Evolutionary conservation across 2,888 invertebrate genomes (phyloP), one percentile per base, ranked within the genome.

Genomic region (Eristalinus aeneus): DNA sequence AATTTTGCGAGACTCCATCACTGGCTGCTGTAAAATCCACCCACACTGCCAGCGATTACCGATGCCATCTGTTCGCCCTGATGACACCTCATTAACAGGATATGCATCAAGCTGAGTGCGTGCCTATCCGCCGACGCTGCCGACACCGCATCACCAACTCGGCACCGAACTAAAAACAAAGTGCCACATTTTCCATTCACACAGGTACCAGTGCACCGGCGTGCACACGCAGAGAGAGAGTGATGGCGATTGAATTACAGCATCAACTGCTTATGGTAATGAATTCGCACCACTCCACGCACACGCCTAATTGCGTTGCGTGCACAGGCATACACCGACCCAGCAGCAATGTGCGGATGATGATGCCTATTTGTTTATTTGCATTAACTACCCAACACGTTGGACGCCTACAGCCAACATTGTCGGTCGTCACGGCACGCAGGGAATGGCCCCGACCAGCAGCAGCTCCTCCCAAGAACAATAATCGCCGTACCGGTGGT

Each of bases 201-300:
- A 74, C 22, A 67, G n/a, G 39, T 12, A 27, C 23, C 20, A 12
- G 27, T 32, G 46, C 31, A 27, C 22, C 9, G 16, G 6, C 10
- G 3, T 16, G 20, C 53, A 12, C 31, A 63, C 6, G 36, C 31
- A 39, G n/a, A 8, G 39, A 8, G 39, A 34, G 36, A 72, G 31
- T 22, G 53, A 69, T 46, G 46, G 46, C 76, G 82, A 86, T 86
- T 86, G 86, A 86, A 86, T 86, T 86, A 86, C 86, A 82, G 77
- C 86, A 77, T 77, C 86, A 82, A 81, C 86, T 86, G 77, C 82
- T 86, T 86, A 86, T 86, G 86, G 82, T 86, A 86, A 86, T 86
- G 82, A 82, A 78, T 82, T 86, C 77, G 77, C 82, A 82, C 76
- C 68, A 86, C 74, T 69, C 65, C 34, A 78, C 73, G 67, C 73